These are phyloP conservation scores for Hapalemur alaotrensis DNA, from an alignment of 2,797 vertebrate genomes.

Conservation along the genomic window DNA sequence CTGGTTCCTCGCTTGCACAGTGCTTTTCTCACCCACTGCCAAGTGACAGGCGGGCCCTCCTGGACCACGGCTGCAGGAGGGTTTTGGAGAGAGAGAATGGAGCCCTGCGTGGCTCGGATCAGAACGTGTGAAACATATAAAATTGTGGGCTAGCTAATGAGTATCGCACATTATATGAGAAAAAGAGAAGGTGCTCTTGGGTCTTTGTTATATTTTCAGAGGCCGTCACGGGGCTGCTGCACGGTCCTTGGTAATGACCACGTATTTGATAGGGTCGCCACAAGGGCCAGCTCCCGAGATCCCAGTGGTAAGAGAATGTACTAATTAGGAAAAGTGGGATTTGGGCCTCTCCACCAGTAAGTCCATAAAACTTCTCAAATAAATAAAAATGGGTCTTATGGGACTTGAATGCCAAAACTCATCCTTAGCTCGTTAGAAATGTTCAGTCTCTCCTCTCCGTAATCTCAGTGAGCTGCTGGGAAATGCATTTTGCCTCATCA, in stretches of 20 bases:
- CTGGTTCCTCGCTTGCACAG: background rate
- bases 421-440: background rate
- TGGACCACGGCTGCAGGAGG: background rate
- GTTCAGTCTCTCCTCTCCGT: background rate
- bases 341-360: background rate
- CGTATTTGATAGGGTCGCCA: background rate
- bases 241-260: background rate
- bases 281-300: background rate
- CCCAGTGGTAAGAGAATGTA: background rate
- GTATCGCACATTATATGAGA: no score
- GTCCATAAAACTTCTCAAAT: background rate
- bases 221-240: background rate
- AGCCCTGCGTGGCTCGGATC: background rate
- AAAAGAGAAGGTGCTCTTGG: background rate
- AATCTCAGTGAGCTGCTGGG: background rate
- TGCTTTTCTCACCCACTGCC: background rate
- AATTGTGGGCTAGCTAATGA: background rate
- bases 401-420: background rate
- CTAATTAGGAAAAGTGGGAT: background rate
- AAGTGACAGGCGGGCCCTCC: background rate
- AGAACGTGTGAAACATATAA: background rate
- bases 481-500: background rate
- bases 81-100: background rate
- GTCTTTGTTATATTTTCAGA: background rate
- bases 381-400: background rate